A percentile compares a stretch with the other conserved stretches of the same genome.
Conservation (phyloP, 2,113 vertebrate genomes). For the Sylvicapra grimmia region DNA sequence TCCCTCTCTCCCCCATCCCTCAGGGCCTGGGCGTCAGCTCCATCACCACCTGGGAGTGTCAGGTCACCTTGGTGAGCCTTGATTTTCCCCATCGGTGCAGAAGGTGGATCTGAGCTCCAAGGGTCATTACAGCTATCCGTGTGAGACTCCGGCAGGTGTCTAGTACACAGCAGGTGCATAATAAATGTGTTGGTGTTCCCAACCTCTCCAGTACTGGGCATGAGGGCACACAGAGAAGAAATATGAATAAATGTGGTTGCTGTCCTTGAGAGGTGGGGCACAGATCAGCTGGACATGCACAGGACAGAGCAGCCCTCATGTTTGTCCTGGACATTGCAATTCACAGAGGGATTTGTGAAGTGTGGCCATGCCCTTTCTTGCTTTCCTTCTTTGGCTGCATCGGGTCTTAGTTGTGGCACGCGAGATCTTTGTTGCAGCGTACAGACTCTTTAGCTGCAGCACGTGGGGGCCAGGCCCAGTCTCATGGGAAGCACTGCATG, state of each 20-base stretch:
- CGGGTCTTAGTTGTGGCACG: neutral
- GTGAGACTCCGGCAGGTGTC: neutral
- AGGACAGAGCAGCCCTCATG: neutral
- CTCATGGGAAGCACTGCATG: neutral
- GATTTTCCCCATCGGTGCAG: neutral
- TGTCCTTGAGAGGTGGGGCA: neutral
- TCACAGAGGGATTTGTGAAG: neutral
- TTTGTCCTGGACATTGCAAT: rapidly evolving
- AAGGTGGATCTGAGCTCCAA: neutral
- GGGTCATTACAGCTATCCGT: neutral
- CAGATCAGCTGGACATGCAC: neutral
- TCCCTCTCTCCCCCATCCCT: neutral
- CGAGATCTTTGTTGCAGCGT: neutral
- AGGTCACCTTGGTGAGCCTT: neutral
- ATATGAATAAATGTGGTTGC: neutral
- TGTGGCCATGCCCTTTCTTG: rapidly evolving
- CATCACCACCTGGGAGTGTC: neutral
- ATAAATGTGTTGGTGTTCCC: neutral
- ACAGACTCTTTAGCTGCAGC: neutral
- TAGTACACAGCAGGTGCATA: neutral
- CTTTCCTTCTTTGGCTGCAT: neutral
- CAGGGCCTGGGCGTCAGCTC: neutral
- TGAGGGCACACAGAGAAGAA: neutral
- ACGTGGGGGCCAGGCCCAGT: rapidly evolving
- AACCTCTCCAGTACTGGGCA: neutral